Percentiles rank a stretch among this genome's conserved stretches.
Conservation (phyloP, 2,797 vertebrate genomes). For the Lutjanus argentimaculatus region DNA sequence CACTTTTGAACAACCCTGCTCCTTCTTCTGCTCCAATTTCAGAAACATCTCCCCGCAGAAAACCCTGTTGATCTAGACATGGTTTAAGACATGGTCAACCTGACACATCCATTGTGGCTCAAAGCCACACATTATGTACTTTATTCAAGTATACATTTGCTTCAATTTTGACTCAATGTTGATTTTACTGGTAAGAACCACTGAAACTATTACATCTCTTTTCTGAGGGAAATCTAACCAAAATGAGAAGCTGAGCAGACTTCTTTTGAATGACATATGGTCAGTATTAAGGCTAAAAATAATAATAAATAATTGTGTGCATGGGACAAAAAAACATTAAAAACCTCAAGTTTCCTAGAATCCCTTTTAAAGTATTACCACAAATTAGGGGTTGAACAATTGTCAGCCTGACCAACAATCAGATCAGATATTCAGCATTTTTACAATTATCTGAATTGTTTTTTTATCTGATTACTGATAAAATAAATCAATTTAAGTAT, state of each 20-base stretch:
- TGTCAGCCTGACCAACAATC: too few species aligned
- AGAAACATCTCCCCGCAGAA: conserved; percentile 17
- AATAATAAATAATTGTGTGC: background rate
- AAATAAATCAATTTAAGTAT: too few species aligned
- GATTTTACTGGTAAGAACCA: conserved; percentile 5
- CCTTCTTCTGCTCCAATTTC: conserved; percentile 34
- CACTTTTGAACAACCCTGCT: conserved; percentile 41
- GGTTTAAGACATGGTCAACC: conserved; percentile 24
- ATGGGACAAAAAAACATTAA: background rate
- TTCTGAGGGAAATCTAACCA: background rate
- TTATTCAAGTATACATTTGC: background rate
- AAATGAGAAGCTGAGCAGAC: background rate
- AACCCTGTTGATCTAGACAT: background rate
- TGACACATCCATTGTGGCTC: conserved; percentile 4
- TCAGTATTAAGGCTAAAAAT: background rate
- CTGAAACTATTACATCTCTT: background rate
- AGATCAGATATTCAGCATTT: too few species aligned
- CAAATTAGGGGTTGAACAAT: background rate
- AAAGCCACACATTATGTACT: conserved; percentile 3
- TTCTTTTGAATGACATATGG: background rate
- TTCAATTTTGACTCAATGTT: conserved; percentile 9
- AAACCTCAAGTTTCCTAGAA: background rate
- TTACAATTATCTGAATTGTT: too few species aligned
- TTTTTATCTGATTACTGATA: too few species aligned
- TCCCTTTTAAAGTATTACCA: background rate